Conservation (phyloP, 35 echinoderm and acorn worm genomes). For the Acanthaster planci region DNA sequence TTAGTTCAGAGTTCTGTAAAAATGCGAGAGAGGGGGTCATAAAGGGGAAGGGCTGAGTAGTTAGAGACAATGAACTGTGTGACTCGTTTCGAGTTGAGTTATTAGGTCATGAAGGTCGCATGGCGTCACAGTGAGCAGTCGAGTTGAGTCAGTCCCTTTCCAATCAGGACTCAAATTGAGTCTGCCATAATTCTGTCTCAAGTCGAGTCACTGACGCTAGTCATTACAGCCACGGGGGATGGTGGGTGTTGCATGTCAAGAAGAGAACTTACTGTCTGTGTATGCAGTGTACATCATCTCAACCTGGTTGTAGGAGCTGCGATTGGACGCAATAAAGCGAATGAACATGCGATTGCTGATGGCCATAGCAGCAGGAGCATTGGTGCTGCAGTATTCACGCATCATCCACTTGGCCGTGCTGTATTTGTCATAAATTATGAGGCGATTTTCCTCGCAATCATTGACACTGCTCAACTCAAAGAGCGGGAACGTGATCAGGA, state of each 20-base stretch:
- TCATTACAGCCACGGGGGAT: no score
- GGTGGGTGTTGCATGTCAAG: neutral
- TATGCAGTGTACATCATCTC: conserved; percentile 77
- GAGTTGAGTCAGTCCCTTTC: no score
- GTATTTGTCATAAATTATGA: conserved; percentile 79
- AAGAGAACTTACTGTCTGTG: conserved; percentile 65
- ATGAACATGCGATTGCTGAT: conserved; percentile 68
- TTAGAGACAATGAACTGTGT: no score
- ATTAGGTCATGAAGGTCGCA: no score
- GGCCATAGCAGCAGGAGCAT: conserved; percentile 71
- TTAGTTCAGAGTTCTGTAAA: no score
- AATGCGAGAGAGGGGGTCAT: no score
- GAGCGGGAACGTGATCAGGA: conserved; percentile 61
- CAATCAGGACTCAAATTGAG: no score
- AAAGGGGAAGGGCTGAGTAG: no score
- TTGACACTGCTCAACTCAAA: conserved; percentile 60
- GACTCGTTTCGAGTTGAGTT: no score
- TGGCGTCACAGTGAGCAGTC: no score
- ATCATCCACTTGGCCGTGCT: conserved; percentile 32
- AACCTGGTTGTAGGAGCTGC: conserved; percentile 38
- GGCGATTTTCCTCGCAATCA: conserved; percentile 67
- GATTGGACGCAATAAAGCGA: conserved; percentile 44
- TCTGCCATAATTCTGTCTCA: no score
- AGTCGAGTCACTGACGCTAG: no score
- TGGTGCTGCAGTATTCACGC: conserved; percentile 72